phyloP scores from a whole-genome alignment of 2,888 invertebrate genomes.

The Drosophila melanosoma region DNA sequence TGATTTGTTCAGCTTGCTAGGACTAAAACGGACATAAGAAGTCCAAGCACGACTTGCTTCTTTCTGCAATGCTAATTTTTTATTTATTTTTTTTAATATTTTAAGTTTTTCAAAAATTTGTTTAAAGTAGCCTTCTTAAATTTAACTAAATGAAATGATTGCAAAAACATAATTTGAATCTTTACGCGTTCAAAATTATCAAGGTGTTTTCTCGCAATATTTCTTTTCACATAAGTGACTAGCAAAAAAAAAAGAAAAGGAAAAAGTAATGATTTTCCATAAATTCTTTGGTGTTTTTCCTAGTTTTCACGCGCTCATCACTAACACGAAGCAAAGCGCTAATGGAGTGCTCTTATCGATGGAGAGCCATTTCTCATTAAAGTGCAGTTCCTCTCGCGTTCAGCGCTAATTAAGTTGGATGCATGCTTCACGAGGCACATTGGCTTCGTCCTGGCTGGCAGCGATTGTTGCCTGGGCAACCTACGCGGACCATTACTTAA shows the following conservation, averaged over 20 bases:
- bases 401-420: conserved; percentile 63
- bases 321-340: neutral
- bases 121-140: neutral
- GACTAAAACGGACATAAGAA: neutral
- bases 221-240: neutral
- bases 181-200: neutral
- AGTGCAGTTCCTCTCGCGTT: conserved; percentile 57
- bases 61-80: neutral
- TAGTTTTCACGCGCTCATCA: conserved; percentile 10
- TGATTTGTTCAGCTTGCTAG: neutral
- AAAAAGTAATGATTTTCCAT: neutral
- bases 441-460: neutral
- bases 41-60: accelerated
- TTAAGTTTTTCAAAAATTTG: neutral
- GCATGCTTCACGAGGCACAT: conserved; percentile 51
- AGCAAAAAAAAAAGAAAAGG: neutral
- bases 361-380: conserved; percentile 56
- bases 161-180: neutral
- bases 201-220: neutral
- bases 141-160: neutral
- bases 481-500: conserved; percentile 42
- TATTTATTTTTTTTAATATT: neutral
- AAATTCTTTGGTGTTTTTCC: neutral
- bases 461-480: conserved; percentile 8
- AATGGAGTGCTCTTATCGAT: conserved; percentile 58